A percentile compares a stretch with the other conserved stretches of the same genome.
Evolutionary conservation across 2,797 vertebrate genomes (phyloP).

Genomic region (Sebastes miniatus): DNA sequence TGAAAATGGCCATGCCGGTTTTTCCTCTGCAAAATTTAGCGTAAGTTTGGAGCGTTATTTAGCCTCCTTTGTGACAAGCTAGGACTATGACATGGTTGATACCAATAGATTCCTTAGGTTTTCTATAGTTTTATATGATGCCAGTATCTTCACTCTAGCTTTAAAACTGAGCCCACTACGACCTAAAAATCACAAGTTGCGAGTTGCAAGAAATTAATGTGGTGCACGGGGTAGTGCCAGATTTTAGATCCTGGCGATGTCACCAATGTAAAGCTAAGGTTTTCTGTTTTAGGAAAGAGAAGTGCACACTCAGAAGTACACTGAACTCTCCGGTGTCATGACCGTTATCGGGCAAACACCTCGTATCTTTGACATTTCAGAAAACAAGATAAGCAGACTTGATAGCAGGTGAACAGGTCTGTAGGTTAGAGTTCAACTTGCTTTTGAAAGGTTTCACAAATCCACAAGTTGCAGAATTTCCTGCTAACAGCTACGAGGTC

Average conservation of each 20-base stretch:
- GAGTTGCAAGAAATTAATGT: no score
- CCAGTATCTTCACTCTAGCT: no score
- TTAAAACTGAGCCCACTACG: no score
- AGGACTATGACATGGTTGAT: no score
- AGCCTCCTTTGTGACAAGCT: no score
- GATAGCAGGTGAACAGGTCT: not conserved
- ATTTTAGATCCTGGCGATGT: not conserved
- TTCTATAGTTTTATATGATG: no score
- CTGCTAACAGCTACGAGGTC: not conserved
- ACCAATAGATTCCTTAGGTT: no score
- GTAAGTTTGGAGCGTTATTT: no score
- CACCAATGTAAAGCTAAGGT: not conserved
- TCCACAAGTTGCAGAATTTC: not conserved
- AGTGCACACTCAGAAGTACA: not conserved
- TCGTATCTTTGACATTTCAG: not conserved
- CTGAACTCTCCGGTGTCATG: not conserved
- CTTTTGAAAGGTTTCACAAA: not conserved
- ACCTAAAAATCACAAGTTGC: no score
- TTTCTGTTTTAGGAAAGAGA: not conserved
- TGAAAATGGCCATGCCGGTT: no score
- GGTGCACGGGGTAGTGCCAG: no score
- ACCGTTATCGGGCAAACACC: not conserved
- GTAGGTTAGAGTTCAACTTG: not conserved
- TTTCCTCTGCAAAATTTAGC: no score
- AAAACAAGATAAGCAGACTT: not conserved